phyloP scores from a whole-genome alignment of 2,888 invertebrate species.

The Penaeus monodon region DNA sequence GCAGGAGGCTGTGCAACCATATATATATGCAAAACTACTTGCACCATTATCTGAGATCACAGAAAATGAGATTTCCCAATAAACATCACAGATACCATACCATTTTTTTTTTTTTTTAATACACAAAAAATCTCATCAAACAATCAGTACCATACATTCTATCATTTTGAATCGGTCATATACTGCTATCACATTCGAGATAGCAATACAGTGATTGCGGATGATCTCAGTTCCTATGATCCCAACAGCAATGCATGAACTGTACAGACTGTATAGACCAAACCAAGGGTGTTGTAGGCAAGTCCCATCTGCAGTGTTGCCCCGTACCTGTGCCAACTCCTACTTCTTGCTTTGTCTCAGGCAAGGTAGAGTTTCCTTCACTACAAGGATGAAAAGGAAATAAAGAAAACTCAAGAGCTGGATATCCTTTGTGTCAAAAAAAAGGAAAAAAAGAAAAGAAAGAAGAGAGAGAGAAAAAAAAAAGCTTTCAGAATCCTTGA shows the following conservation, averaged over 20 bases:
- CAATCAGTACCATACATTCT: no score
- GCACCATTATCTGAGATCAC: slow-evolving; percentile 1
- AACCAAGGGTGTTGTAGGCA: slow-evolving; percentile 35
- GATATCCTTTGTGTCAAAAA: neutral
- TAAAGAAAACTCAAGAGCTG: neutral
- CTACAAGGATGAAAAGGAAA: neutral
- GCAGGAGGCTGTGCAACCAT: slow-evolving; percentile 7
- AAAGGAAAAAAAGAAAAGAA: neutral
- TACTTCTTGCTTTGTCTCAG: slow-evolving; percentile 4
- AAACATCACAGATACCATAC: neutral
- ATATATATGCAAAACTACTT: neutral
- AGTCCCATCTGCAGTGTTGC: slow-evolving; percentile 17
- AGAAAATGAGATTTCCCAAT: neutral
- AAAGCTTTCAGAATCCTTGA: neutral
- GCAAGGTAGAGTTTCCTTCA: slow-evolving; percentile 29
- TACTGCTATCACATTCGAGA: neutral
- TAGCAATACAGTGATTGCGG: neutral
- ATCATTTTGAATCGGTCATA: no score
- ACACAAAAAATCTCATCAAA: no score
- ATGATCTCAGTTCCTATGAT: no score
- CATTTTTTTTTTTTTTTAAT: neutral
- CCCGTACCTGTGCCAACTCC: slow-evolving; percentile 27
- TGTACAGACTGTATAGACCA: slow-evolving; percentile 13
- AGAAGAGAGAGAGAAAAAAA: neutral
- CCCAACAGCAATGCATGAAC: neutral